These are phyloP conservation scores for Muscicapa adusta DNA, from an alignment of 2,113 vertebrate genomes.

Conservation along the genomic window DNA sequence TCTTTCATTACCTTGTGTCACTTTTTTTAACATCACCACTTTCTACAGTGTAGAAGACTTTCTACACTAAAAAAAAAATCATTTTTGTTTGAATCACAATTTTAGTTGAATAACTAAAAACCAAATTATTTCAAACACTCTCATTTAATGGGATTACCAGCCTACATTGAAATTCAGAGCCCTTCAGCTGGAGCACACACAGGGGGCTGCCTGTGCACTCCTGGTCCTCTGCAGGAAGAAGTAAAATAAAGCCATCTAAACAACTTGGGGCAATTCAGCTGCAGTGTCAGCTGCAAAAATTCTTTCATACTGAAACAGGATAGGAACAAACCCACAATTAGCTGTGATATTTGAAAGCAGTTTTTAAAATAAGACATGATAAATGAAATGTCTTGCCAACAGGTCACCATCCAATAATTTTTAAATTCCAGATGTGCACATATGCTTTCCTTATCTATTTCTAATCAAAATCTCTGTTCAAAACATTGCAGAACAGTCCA, in stretches of 20 bases:
- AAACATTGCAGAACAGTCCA: not conserved
- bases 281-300: not conserved
- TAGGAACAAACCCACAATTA: not conserved
- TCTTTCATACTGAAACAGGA: not conserved
- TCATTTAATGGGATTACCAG: not conserved
- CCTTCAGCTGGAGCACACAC: not conserved
- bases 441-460: not conserved
- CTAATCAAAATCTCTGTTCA: not conserved
- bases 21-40: not conserved
- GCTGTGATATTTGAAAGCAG: not conserved
- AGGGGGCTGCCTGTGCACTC: not conserved
- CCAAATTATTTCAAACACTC: not conserved
- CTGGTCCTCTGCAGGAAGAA: not conserved
- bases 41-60: not conserved
- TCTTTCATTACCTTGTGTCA: not conserved
- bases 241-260: not conserved
- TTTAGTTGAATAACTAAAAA: not conserved
- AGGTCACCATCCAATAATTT: not conserved
- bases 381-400: not conserved
- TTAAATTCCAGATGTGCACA: not conserved
- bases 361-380: not conserved
- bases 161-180: not conserved
- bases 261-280: not conserved
- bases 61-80: not conserved
- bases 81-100: not conserved